Conservation (phyloP, 1,140 invertebrate genomes). For the Papilio dardanus region DNA sequence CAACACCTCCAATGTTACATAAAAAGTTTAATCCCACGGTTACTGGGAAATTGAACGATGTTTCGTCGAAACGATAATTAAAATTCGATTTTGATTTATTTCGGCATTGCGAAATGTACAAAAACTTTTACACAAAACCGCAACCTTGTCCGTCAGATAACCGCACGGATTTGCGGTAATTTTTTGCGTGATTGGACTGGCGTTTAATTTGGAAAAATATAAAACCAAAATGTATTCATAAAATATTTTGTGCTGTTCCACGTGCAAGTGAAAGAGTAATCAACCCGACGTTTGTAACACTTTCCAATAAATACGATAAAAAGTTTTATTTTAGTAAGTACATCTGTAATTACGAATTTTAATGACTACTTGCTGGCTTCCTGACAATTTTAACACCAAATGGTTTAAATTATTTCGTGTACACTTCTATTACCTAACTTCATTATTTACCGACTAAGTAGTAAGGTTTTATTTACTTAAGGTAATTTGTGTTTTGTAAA, state of each 20-base stretch:
- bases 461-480: not conserved
- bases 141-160: constrained; percentile 36
- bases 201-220: constrained; percentile 31
- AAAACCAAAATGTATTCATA: constrained; percentile 13
- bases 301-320: not conserved
- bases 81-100: constrained; percentile 24
- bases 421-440: not conserved
- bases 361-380: too few species aligned
- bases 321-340: not conserved
- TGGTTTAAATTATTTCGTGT: not conserved
- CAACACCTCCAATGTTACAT: not conserved
- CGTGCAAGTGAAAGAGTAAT: not conserved
- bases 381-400: not conserved
- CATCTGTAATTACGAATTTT: too few species aligned
- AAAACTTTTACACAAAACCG: constrained; percentile 33
- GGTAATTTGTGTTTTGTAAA: not conserved
- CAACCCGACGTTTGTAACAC: not conserved
- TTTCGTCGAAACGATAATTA: constrained; percentile 21
- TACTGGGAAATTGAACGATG: constrained; percentile 20
- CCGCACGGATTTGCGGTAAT: constrained; percentile 17
- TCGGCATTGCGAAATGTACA: constrained; percentile 23
- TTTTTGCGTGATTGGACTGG: constrained; percentile 33
- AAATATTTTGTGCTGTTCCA: not conserved
- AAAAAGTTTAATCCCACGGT: constrained; percentile 8
- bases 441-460: too few species aligned